A percentile compares a stretch with the other conserved stretches of the same genome.
phyloP scores from a whole-genome alignment of 2,797 vertebrate genomes.

The Meda fulgida region DNA sequence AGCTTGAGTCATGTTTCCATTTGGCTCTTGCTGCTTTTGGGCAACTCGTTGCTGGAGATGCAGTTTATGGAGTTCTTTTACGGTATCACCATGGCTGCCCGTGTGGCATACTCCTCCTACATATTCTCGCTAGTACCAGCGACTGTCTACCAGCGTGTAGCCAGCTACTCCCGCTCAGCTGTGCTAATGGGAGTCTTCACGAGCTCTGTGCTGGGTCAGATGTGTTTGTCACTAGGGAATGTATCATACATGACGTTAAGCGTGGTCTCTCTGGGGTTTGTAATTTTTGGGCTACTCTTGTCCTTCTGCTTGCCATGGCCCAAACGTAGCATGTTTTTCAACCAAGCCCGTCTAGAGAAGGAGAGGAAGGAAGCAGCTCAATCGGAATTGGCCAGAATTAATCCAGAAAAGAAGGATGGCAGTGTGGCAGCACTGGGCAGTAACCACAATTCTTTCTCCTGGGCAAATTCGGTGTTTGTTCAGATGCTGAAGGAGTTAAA shows the following conservation, averaged over 20 bases:
- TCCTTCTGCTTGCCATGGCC: slow-evolving; percentile 87
- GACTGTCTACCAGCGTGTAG: slow-evolving; percentile 86
- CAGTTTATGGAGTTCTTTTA: slow-evolving; percentile 98
- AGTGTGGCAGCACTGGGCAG: not conserved
- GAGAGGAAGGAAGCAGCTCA: slow-evolving; percentile 49
- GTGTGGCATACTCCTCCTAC: slow-evolving; percentile 96
- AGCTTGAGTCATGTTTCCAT: slow-evolving; percentile 86
- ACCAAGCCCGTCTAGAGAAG: slow-evolving; percentile 61
- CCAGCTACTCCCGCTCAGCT: slow-evolving; percentile 87
- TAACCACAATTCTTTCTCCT: slow-evolving; percentile 38
- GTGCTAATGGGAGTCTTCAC: slow-evolving; percentile 91
- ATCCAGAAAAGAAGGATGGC: slow-evolving; percentile 31
- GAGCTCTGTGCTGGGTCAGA: slow-evolving; percentile 92
- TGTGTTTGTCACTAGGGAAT: slow-evolving; percentile 75
- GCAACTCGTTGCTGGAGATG: slow-evolving; percentile 82
- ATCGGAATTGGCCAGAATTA: slow-evolving; percentile 79
- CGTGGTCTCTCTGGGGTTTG: slow-evolving; percentile 85
- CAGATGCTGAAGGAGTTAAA: slow-evolving; percentile 85
- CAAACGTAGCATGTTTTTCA: slow-evolving; percentile 91
- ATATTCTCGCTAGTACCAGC: slow-evolving; percentile 93
- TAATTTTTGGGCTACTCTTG: slow-evolving; percentile 82
- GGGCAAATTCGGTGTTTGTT: slow-evolving; percentile 72
- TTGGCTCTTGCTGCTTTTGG: slow-evolving; percentile 87
- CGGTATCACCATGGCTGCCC: slow-evolving; percentile 90
- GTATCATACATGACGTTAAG: slow-evolving; percentile 77